Conservation (phyloP, 2,113 vertebrate genomes). For the Brachypteracias leptosomus region DNA sequence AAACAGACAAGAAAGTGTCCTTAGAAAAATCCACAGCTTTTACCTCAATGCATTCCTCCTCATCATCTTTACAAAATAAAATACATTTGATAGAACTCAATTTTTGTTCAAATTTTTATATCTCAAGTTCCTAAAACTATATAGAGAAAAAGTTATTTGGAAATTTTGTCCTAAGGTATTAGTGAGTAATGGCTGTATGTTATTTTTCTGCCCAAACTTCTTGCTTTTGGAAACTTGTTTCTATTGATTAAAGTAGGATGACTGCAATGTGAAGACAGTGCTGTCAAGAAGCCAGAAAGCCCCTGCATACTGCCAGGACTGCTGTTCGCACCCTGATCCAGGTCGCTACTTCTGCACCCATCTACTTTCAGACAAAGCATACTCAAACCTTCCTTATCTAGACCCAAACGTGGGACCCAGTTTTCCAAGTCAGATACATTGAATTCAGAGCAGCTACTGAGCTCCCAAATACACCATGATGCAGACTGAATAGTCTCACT, state of each 20-base stretch:
- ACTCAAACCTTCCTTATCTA: not conserved
- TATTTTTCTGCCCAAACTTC: not conserved
- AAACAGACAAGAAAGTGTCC: not conserved
- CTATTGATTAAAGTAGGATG: not conserved
- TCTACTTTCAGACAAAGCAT: not conserved
- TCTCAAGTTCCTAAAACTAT: not conserved
- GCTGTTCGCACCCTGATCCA: not conserved
- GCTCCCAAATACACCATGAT: not conserved
- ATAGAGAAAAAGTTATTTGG: rapidly evolving
- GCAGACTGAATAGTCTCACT: not conserved
- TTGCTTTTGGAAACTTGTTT: not conserved
- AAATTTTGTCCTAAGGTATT: not conserved
- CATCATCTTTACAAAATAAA: not conserved
- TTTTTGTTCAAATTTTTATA: not conserved
- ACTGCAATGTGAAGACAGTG: rapidly evolving
- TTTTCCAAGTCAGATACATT: not conserved
- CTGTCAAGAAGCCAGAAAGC: not conserved
- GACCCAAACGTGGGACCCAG: rapidly evolving
- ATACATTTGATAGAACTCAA: not conserved
- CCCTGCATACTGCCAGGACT: rapidly evolving
- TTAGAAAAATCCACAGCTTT: not conserved
- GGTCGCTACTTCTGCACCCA: not conserved
- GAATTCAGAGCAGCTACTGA: not conserved
- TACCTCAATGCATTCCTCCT: not conserved
- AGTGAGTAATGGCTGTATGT: rapidly evolving